Evolutionary conservation across 2,113 vertebrate species (phyloP), one percentile per base, ranked within the genome.

Genomic region (Synchiropus splendidus): DNA sequence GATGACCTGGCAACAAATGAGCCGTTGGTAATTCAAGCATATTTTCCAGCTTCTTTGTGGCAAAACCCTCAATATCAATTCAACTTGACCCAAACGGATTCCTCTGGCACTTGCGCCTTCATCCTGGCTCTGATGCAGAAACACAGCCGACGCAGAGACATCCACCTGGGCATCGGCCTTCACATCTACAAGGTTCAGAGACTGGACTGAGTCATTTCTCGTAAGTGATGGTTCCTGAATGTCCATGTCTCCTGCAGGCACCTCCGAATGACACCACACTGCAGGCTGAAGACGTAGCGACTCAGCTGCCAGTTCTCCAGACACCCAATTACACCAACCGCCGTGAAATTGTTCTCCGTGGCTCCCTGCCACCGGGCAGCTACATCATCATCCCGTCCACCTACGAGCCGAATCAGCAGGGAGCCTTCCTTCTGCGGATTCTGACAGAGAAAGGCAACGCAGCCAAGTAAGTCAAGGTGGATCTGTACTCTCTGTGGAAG

Each of bases 71-170:
- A 87, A 75, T 87, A 72, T 53, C 17, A 36, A 6, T 45, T 88
- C 6, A 53, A 39, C n/a, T 58, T 86, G 48, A 58, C 64, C 3
- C 16, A 34, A 1, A 53, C 54, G 36, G 81, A 82, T 16, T 12
- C 64, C 3, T 21, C 49, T 21, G 27, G 40, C 2, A 10, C 5
- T 5, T 88, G 87, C 64, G 82, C 67, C 41, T 85, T 88, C 21
- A 39, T 89, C 38, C 39, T 88, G 57, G 79, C 82, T 31, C 70
- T 89, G 54, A 84, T 87, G 84, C 85, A 86, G 63, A 89, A 86
- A 48, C 42, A 82, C 54, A 56, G 77, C 36, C 57, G 85, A 52
- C 68, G 48, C 3, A 50, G 13, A 36, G 80, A 77, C 8, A 11
- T 57, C 1, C 14, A 61, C 45, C 49, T 81, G 2, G 1, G 42